Base-by-base conservation (phyloP, 2,797 vertebrate genomes). In the Malurus leucopterus region DNA sequence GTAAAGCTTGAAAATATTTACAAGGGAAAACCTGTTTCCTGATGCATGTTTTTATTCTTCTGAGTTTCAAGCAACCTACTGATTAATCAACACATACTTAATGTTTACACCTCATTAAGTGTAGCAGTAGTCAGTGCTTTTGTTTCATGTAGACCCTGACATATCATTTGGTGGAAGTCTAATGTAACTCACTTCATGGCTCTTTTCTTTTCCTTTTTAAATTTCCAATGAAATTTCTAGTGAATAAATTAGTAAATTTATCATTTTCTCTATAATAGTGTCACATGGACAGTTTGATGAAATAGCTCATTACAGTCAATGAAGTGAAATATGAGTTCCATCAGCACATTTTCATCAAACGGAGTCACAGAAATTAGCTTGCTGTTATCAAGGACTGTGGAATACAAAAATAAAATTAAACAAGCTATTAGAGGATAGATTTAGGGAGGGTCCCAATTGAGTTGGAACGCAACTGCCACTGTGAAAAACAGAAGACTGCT, bases 321-420 rank as follows among this genome's bases (percentile, higher is more conserved):
- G 97, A 97, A 97, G 96, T 98, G 97, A 98, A 98, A 97, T 98
- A 98, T 98, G 97, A 97, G 95, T 97, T 97, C 94, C 93, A 97
- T 97, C 97, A 97, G 96, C 94, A 95, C 92, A 96, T 97, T 98
- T 97, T 97, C 96, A 97, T 97, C 96, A 97, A 96, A 95, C 19
- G 43, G 94, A 95, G 95, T 94, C 95, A 94, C 50, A 95, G 94
- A 97, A 98, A 98, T 97, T 97, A 97, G 94, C 96, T 98, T 97
- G 93, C 93, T 96, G 95, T 96, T 97, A 97, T 96, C 94, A 95
- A 96, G 84, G 88, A 92, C 87, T 95, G 86, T 92, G 85, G 86
- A 95, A 96, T 96, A 93, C 93, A 96, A 96, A 97, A 97, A 96
- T 96, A 97, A 97, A 97, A 97, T 97, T 96, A 97, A 96, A 82